These are phyloP conservation scores for Pteropus alecto DNA, from an alignment of 2,113 vertebrate species.

Conservation along the genomic window DNA sequence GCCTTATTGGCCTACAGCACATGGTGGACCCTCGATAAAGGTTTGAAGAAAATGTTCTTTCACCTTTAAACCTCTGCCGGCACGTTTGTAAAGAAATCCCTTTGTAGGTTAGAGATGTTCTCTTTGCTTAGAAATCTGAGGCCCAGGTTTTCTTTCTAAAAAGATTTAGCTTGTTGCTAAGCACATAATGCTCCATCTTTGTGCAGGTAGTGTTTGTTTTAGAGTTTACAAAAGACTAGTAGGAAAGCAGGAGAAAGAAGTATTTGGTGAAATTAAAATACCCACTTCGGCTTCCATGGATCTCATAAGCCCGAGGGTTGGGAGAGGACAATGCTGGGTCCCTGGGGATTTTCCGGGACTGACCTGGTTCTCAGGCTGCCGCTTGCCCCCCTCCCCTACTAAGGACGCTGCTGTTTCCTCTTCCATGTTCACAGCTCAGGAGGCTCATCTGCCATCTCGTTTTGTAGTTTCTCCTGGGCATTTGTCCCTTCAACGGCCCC, in stretches of 20 bases:
- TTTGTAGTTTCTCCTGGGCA: accelerated
- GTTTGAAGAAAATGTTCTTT: not conserved
- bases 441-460: not conserved
- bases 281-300: not conserved
- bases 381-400: accelerated
- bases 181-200: not conserved
- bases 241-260: not conserved
- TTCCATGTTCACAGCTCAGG: not conserved
- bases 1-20: not conserved
- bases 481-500: not conserved
- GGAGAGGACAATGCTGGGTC: not conserved
- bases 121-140: not conserved
- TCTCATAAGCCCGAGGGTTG: not conserved
- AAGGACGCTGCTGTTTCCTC: not conserved
- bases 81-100: not conserved
- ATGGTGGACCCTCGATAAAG: not conserved
- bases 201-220: not conserved
- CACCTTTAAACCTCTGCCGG: not conserved
- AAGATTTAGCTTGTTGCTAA: not conserved
- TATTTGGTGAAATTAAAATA: not conserved
- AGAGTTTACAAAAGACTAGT: not conserved
- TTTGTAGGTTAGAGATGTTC: not conserved
- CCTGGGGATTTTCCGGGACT: not conserved
- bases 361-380: not conserved
- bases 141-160: not conserved